Conservation (phyloP, 2,888 invertebrate genomes). For the Nephrotoma appendiculata region DNA sequence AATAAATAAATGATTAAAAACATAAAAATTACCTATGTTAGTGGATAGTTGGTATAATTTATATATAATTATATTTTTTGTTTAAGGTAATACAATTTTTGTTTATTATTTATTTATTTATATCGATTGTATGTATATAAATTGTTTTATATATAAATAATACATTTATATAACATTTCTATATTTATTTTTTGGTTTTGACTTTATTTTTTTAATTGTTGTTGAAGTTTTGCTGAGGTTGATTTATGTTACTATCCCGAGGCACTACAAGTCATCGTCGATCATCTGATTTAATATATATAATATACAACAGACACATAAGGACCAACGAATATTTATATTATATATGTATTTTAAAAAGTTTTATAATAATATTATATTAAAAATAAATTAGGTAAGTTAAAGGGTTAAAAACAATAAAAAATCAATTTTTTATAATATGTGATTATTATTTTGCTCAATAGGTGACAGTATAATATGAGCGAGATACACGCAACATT, state of each 20-base stretch:
- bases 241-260: conserved; percentile 17
- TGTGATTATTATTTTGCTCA: background rate
- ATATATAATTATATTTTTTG: background rate
- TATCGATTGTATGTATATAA: background rate
- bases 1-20: background rate
- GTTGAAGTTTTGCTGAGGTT: background rate
- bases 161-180: background rate
- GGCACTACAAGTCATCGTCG: conserved; percentile 33
- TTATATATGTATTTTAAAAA: background rate
- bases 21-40: conserved; percentile 3
- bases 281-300: conserved; percentile 22
- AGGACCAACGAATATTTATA: background rate
- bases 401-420: background rate
- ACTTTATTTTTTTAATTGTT: conserved; percentile 3
- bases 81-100: background rate
- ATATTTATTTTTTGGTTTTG: background rate
- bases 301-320: background rate
- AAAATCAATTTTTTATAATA: background rate
- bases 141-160: background rate
- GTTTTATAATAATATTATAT: background rate
- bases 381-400: background rate
- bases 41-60: conserved; percentile 3
- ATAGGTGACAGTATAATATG: background rate
- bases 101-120: background rate
- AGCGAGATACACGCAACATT: too few relatives aligned